A percentile compares a stretch with the other conserved stretches of the same genome.
phyloP scores from a whole-genome alignment of 1,140 invertebrate genomes.

The Drosophila fuyamai region DNA sequence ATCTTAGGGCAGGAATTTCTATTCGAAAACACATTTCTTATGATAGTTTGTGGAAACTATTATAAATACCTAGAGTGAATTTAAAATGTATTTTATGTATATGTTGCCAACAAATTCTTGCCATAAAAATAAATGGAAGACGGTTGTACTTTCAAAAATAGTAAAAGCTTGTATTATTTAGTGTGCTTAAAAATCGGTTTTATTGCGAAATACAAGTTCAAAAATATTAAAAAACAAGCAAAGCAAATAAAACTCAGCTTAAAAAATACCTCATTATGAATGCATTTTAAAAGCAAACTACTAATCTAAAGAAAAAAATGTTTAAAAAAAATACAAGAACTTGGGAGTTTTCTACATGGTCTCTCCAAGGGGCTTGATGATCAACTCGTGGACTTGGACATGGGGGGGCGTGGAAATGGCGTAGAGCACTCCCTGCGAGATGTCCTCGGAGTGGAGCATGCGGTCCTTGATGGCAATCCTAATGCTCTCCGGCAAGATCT shows the following conservation, averaged over 20 bases:
- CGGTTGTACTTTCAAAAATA: too few species aligned
- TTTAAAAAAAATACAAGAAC: not conserved
- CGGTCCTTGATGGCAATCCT: conserved; percentile 21
- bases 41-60: too few species aligned
- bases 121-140: too few species aligned
- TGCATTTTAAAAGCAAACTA: not conserved
- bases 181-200: not conserved
- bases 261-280: too few species aligned
- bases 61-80: too few species aligned
- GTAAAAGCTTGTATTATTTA: too few species aligned
- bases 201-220: too few species aligned
- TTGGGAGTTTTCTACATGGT: conserved; percentile 28
- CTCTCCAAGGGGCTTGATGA: conserved; percentile 75
- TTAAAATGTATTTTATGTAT: too few species aligned
- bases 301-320: conserved; percentile 3
- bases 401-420: conserved; percentile 85
- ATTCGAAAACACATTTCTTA: conserved; percentile 10
- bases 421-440: conserved; percentile 86
- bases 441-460: conserved; percentile 85
- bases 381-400: conserved; percentile 85
- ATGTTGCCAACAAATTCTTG: too few species aligned
- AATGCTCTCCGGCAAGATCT: conserved; percentile 83
- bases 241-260: too few species aligned
- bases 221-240: too few species aligned
- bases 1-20: conserved; percentile 20